Base-by-base conservation (phyloP, 2,797 vertebrate genomes). In the Coilia nasus region DNA sequence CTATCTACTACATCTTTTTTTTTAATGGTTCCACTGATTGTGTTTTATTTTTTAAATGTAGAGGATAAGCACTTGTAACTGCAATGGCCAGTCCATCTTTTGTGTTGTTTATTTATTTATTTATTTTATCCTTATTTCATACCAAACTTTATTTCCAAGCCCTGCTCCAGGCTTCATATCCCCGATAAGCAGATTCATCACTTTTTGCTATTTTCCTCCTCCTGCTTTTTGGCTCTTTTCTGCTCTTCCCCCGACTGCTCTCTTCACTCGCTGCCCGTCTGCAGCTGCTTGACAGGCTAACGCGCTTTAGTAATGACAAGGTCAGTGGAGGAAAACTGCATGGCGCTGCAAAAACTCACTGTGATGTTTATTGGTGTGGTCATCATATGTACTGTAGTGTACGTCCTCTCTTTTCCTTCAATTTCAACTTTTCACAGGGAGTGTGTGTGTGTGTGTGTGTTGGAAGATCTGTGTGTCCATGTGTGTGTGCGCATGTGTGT, bases 241-340 rank as follows among this genome's bases (percentile, higher is more conserved):
- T 54, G 50, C 50, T 54, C 9, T 54, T 54, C 50, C 44, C 19
- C 35, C 15, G 44, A 14, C 23, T 6, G 19, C 71, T 44, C 15
- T 19, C 35, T 31, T 3, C 67, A 7, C 15, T 0, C 71, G 17
- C 71, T 54, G 2, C 50, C 50, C 17, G 12, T 10, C 5, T 9
- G 35, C 71, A 35, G 71, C 71, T 41, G 71, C 71, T 44, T 78
- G 71, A 78, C 35, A 78, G 35, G 71, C 17, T 44, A 41, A 78
- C 71, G 10, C 35, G 21, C 71, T 78, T 78, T 44, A 35, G 71
- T 44, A 44, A 78, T 78, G 71, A 78, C 71, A 78, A 78, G 71
- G 71, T 78, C 71, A 78, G 71, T 78, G 6, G 71, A 78, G 71
- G 35, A 78, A 78, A 78, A 41, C 31, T 78, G 71, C 71, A 78